Conservation (phyloP, 2,888 invertebrate genomes). For the Chydorus sphaericus region DNA sequence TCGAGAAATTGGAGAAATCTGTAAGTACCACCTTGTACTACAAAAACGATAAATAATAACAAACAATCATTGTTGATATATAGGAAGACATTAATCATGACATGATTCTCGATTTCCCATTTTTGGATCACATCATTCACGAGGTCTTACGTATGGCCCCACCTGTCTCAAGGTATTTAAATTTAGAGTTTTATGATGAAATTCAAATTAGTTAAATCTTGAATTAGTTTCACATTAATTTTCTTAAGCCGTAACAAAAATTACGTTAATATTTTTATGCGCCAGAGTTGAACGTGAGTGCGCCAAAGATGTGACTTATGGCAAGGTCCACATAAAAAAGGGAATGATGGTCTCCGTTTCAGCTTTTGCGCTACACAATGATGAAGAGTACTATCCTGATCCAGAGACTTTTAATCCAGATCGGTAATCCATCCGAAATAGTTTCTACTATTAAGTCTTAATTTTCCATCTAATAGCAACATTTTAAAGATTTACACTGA, state of each 20-base stretch:
- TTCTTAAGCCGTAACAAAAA: no score
- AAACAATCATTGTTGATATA: no score
- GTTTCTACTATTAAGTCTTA: no score
- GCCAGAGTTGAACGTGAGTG: conserved; percentile 11
- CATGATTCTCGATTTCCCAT: conserved; percentile 6
- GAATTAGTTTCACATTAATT: no score
- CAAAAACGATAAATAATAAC: no score
- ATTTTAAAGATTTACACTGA: no score
- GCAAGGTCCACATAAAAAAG: conserved; percentile 33
- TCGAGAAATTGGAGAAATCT: not conserved
- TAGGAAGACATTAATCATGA: conserved; percentile 11
- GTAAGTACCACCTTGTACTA: conserved; percentile 1
- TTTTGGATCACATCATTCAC: conserved; percentile 13
- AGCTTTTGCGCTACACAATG: conserved; percentile 40
- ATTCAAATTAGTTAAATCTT: no score
- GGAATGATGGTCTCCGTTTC: conserved; percentile 40
- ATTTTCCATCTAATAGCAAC: no score
- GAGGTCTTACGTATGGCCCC: conserved; percentile 16
- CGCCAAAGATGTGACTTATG: conserved; percentile 7
- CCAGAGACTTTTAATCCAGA: conserved; percentile 43
- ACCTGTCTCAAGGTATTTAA: not conserved
- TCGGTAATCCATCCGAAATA: no score
- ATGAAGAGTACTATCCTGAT: conserved; percentile 39
- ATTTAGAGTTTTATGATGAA: not conserved
- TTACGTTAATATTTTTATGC: not conserved